Conservation (phyloP, 2,888 invertebrate genomes). For the Proisotoma minuta region DNA sequence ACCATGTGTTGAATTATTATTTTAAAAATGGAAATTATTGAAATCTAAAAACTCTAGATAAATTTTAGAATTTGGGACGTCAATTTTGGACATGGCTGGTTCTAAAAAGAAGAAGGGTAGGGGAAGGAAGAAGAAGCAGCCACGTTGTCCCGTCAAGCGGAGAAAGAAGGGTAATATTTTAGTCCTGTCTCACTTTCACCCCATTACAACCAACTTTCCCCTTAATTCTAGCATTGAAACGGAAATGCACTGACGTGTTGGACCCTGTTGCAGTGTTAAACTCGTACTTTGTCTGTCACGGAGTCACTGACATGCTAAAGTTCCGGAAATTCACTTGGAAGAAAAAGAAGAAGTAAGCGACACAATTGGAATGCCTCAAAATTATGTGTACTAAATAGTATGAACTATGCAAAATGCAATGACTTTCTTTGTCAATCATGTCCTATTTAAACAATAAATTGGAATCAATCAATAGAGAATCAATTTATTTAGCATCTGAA, state of each 20-base stretch:
- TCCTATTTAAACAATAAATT: too few relatives aligned
- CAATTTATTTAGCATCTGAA: too few relatives aligned
- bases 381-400: not conserved
- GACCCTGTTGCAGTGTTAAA: conserved; percentile 40
- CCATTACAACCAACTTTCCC: not conserved
- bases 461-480: not conserved
- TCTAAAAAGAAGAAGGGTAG: conserved; percentile 29
- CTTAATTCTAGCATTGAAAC: conserved; percentile 37
- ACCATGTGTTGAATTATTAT: too few relatives aligned
- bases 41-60: too few relatives aligned
- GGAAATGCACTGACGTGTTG: conserved; percentile 37
- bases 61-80: too few relatives aligned
- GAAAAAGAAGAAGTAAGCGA: conserved; percentile 39
- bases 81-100: not conserved
- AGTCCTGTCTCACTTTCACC: not conserved
- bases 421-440: too few relatives aligned
- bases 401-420: too few relatives aligned
- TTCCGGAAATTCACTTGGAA: conserved; percentile 45
- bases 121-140: conserved; percentile 39
- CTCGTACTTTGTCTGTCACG: conserved; percentile 43
- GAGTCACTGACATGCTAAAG: conserved; percentile 41
- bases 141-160: conserved; percentile 44
- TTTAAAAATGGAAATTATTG: too few relatives aligned
- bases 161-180: conserved; percentile 41
- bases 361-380: not conserved